Conservation (phyloP, 2,797 vertebrate genomes). For the Siniperca scherzeri region DNA sequence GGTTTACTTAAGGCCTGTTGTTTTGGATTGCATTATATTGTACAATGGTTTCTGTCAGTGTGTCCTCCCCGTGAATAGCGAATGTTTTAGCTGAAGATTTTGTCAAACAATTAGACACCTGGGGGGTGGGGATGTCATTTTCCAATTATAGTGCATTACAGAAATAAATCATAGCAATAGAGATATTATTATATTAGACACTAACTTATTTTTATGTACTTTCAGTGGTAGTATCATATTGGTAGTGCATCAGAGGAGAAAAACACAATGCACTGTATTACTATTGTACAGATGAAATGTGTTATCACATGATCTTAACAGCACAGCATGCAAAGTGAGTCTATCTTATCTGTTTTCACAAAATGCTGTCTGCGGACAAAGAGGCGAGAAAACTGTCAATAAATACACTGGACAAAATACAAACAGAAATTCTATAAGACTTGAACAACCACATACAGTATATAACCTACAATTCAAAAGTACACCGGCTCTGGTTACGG, state of each 20-base stretch:
- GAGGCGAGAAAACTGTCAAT: conserved; percentile 18
- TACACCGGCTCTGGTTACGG: not conserved
- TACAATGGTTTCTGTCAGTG: not conserved
- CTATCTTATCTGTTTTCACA: conserved; percentile 66
- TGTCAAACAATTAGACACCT: not conserved
- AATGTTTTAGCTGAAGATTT: not conserved
- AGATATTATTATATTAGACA: not conserved
- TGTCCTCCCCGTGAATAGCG: not conserved
- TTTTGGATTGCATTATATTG: not conserved
- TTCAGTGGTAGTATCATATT: not conserved
- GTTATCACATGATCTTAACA: conserved; percentile 71
- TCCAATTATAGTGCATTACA: not conserved
- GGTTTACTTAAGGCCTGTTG: not conserved
- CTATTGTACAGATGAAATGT: conserved; percentile 34
- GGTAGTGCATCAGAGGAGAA: not conserved
- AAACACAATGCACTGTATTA: conserved; percentile 16
- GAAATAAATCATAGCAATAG: too few relatives aligned
- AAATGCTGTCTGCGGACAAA: conserved; percentile 29
- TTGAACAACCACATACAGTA: not conserved
- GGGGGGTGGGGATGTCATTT: not conserved
- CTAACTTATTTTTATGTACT: not conserved
- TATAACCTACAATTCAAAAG: not conserved
- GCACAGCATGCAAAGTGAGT: conserved; percentile 48
- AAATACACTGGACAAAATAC: conserved; percentile 10
- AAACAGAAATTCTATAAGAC: not conserved